These are phyloP conservation scores for Heliocidaris tuberculata DNA, from an alignment of 35 echinoderm and acorn worm genomes.

Conservation along the genomic window DNA sequence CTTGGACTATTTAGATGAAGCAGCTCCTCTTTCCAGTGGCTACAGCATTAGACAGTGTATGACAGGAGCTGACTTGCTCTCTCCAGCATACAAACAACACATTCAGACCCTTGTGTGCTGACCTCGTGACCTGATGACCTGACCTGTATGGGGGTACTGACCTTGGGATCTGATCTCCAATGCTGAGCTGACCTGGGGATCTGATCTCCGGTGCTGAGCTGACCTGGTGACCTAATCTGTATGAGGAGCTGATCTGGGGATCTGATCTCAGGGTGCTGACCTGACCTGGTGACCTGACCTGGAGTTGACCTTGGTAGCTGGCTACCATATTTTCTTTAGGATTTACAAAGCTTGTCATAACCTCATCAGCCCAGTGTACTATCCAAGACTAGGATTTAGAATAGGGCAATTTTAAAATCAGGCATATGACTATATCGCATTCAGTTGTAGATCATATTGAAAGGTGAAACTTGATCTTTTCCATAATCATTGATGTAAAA, in stretches of 20 bases:
- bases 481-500: too few relatives aligned
- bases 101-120: slow-evolving; percentile 48
- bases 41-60: slow-evolving; percentile 78
- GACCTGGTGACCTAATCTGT: neutral
- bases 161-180: neutral
- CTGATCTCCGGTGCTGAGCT: neutral
- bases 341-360: too few relatives aligned
- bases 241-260: neutral
- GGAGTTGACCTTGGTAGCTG: too few relatives aligned
- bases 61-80: slow-evolving; percentile 69
- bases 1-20: slow-evolving; percentile 49
- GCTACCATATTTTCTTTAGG: too few relatives aligned
- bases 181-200: too few relatives aligned
- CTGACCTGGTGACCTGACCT: too few relatives aligned
- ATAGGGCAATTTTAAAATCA: too few relatives aligned
- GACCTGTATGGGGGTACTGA: neutral
- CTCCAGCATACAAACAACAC: slow-evolving; percentile 67
- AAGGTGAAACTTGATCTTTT: too few relatives aligned
- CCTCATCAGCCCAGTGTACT: too few relatives aligned
- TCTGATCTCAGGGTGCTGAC: neutral
- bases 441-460: too few relatives aligned
- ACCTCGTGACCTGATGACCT: neutral
- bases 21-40: slow-evolving; percentile 37
- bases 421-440: too few relatives aligned
- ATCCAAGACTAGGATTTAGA: too few relatives aligned